Evolutionary conservation across 1,140 invertebrate species (phyloP).

Genomic region (Sycobia sp.): DNA sequence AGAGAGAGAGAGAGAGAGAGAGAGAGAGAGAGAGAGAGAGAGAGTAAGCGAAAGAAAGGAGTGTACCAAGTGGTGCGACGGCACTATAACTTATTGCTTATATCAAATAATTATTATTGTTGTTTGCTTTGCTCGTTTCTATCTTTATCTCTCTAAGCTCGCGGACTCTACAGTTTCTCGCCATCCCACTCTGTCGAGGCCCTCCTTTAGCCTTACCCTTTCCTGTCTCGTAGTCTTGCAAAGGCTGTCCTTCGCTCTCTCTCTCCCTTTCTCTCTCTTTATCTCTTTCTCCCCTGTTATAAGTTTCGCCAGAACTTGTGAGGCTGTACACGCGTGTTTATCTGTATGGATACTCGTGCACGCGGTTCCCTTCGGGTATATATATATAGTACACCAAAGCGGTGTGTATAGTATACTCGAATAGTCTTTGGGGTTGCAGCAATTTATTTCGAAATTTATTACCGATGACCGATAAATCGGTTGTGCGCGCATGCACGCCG

Average conservation of each 20-base stretch:
- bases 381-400: too few relatives aligned
- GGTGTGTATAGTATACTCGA: not conserved
- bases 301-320: too few relatives aligned
- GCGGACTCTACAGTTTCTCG: too few relatives aligned
- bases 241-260: slow-evolving; percentile 3
- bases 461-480: slow-evolving; percentile 57
- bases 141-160: slow-evolving; percentile 31
- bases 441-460: slow-evolving; percentile 59
- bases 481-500: too few relatives aligned
- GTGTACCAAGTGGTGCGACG: slow-evolving; percentile 31
- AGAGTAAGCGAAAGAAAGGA: slow-evolving; percentile 28
- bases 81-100: slow-evolving; percentile 50
- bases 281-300: not conserved
- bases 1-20: too few relatives aligned
- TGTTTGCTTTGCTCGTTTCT: slow-evolving; percentile 54
- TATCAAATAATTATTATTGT: slow-evolving; percentile 61
- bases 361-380: not conserved
- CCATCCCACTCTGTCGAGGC: slow-evolving; percentile 7
- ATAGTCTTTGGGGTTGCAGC: slow-evolving; percentile 35
- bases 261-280: slow-evolving; percentile 7
- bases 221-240: slow-evolving; percentile 19
- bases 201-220: slow-evolving; percentile 9
- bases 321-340: too few relatives aligned
- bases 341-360: not conserved
- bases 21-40: slow-evolving; percentile 34